A percentile compares a stretch with the other conserved stretches of the same genome.
phyloP scores from a whole-genome alignment of 2,888 invertebrate species.

The Portevinia maculata region DNA sequence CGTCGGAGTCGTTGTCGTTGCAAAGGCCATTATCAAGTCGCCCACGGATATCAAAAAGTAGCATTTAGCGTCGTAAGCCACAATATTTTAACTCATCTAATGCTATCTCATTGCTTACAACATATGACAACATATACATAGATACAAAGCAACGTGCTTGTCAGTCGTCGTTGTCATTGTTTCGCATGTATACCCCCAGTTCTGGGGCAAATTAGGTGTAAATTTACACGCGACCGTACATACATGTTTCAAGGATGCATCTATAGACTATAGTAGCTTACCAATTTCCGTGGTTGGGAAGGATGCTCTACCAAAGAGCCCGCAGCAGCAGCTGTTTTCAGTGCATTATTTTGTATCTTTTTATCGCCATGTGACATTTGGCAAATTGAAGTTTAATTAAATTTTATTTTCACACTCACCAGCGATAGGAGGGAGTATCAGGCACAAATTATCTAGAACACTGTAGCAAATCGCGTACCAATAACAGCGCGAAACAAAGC shows the following conservation, averaged over 20 bases:
- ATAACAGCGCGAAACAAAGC: conserved; percentile 30
- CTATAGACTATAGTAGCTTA: conserved; percentile 56
- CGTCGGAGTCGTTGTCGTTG: neutral
- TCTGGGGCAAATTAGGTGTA: conserved; percentile 68
- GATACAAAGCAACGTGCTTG: conserved; percentile 10
- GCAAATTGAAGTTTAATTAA: conserved; percentile 70
- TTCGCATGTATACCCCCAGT: conserved; percentile 27
- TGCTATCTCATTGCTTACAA: neutral
- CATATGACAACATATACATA: conserved; percentile 4
- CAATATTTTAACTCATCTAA: conserved; percentile 14
- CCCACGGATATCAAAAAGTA: conserved; percentile 49
- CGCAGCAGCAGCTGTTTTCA: conserved; percentile 45
- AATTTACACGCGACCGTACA: conserved; percentile 59
- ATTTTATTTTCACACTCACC: conserved; percentile 62
- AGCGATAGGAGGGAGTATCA: conserved; percentile 7
- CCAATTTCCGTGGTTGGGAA: conserved; percentile 41
- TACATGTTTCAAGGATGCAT: conserved; percentile 63
- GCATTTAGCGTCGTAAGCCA: conserved; percentile 11
- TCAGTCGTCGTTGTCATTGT: conserved; percentile 34
- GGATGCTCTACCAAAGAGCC: conserved; percentile 29
- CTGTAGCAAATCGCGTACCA: conserved; percentile 1
- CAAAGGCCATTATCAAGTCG: conserved; percentile 36
- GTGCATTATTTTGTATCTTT: conserved; percentile 44
- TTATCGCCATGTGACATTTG: conserved; percentile 48
- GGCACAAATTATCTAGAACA: conserved; percentile 32